Evolutionary conservation across 2,797 vertebrate genomes (phyloP).

Genomic region (Amphiprion clarkii): DNA sequence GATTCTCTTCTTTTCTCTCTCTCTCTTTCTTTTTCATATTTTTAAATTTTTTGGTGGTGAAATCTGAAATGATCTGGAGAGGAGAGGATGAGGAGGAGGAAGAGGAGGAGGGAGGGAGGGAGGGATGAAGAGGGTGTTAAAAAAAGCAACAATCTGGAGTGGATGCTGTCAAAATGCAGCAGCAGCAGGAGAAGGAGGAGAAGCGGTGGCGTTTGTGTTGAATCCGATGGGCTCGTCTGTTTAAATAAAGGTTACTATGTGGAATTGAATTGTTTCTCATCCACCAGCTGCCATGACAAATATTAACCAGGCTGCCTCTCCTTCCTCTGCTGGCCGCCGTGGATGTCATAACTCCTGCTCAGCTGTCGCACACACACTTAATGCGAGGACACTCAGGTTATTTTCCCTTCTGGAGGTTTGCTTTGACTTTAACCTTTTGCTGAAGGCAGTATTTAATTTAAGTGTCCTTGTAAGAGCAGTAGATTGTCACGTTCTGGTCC

Average conservation of each 20-base stretch:
- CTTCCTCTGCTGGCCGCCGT: constrained; percentile 34
- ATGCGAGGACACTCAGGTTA: too few species aligned
- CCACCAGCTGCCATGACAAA: constrained; percentile 71
- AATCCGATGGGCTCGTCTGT: constrained; percentile 29
- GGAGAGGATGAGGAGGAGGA: background rate
- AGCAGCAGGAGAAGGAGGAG: constrained; percentile 10
- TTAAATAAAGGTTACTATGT: constrained; percentile 61
- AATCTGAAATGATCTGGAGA: constrained; percentile 36
- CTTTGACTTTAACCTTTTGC: too few species aligned
- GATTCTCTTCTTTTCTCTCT: constrained; percentile 10
- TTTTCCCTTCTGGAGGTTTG: too few species aligned
- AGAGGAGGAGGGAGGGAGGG: constrained; percentile 14
- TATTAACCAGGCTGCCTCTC: constrained; percentile 69
- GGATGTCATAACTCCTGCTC: constrained; percentile 51
- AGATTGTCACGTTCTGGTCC: background rate
- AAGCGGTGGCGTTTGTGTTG: constrained; percentile 27
- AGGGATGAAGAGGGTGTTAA: constrained; percentile 18
- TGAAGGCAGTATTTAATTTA: background rate
- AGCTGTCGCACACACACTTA: constrained; percentile 34
- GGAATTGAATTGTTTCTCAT: constrained; percentile 64
- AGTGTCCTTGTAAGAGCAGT: background rate
- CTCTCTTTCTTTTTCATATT: background rate
- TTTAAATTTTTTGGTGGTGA: constrained; percentile 49
- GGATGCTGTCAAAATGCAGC: constrained; percentile 33
- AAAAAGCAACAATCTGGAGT: constrained; percentile 43